Conservation (phyloP, 2,113 vertebrate genomes). For the Microtus ochrogaster region DNA sequence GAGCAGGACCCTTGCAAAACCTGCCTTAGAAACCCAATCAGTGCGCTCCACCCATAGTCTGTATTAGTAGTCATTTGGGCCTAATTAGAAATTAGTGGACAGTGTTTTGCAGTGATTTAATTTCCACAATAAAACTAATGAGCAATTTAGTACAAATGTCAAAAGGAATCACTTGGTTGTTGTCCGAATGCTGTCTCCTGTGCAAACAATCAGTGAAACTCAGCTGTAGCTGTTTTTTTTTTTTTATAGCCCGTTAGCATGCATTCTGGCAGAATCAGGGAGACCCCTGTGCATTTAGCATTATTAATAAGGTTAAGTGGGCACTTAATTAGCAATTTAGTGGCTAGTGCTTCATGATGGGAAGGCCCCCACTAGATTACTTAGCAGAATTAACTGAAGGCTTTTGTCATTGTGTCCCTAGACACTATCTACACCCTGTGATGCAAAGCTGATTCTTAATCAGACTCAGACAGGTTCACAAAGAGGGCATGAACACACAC, state of each 20-base stretch:
- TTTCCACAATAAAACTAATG: constrained; percentile 83
- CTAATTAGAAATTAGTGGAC: constrained; percentile 81
- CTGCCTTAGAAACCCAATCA: constrained; percentile 43
- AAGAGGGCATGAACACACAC: neutral
- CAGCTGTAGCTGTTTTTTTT: constrained; percentile 30
- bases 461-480: constrained; percentile 32
- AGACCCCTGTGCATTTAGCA: constrained; percentile 58
- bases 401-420: constrained; percentile 52
- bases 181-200: constrained; percentile 76
- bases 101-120: constrained; percentile 80
- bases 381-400: constrained; percentile 77
- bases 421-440: constrained; percentile 21
- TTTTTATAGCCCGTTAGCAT: constrained; percentile 50
- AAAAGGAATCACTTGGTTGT: constrained; percentile 74
- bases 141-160: constrained; percentile 81
- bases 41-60: neutral
- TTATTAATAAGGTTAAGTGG: constrained; percentile 83
- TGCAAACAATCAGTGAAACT: constrained; percentile 54
- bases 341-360: constrained; percentile 71
- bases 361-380: constrained; percentile 74
- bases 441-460: constrained; percentile 59
- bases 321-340: constrained; percentile 82
- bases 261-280: constrained; percentile 60
- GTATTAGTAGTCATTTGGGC: constrained; percentile 53
- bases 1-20: neutral